Percentiles rank a stretch among this genome's conserved stretches.
These are phyloP conservation scores for Phoenicopterus ruber DNA, from an alignment of 2,113 vertebrate genomes.

Conservation along the genomic window DNA sequence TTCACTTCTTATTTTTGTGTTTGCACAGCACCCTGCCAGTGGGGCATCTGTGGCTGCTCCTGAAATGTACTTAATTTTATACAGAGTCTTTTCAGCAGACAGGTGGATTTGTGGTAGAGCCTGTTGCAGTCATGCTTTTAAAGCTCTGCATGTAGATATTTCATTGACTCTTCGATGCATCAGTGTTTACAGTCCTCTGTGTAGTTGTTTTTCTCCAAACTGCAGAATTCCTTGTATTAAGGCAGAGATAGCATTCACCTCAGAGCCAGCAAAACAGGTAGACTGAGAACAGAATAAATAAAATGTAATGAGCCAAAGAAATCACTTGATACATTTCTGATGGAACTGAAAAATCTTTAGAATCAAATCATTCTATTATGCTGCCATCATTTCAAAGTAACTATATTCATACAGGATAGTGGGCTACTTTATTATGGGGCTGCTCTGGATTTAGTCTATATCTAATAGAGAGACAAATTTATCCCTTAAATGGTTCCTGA, in stretches of 20 bases:
- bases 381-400: neutral
- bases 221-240: neutral
- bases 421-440: neutral
- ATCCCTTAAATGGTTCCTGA: neutral
- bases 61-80: neutral
- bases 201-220: neutral
- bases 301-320: neutral
- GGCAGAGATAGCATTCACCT: neutral
- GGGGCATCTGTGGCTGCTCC: neutral
- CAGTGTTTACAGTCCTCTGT: neutral
- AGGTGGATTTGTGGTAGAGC: neutral
- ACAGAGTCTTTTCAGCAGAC: neutral
- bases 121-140: neutral
- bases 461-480: neutral
- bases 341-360: neutral
- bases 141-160: neutral
- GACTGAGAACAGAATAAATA: neutral
- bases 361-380: neutral
- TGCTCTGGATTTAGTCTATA: neutral
- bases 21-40: neutral
- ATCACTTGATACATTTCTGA: neutral
- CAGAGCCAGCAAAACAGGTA: neutral
- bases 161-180: neutral
- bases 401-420: neutral
- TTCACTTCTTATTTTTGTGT: neutral